Conservation (phyloP, 2,888 invertebrate species). For the Pristionchus arcanus region DNA sequence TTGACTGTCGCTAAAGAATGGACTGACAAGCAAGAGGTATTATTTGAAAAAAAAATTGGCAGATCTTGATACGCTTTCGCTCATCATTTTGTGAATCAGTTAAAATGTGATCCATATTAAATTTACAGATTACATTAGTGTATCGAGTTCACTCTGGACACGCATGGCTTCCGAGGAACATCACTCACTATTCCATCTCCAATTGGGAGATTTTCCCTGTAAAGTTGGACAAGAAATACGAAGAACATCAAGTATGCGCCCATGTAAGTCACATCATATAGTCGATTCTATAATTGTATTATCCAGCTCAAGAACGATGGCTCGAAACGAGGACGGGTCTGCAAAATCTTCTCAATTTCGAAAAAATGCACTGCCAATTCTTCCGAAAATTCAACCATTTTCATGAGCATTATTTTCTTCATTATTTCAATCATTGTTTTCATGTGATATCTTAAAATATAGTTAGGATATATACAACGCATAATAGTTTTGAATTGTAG, state of each 20-base stretch:
- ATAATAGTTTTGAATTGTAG: no score
- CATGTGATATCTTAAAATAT: not conserved
- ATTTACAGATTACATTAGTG: not conserved
- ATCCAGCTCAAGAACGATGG: slow-evolving; percentile 22
- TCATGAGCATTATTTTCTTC: not conserved
- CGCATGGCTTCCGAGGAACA: not conserved
- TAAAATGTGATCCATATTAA: not conserved
- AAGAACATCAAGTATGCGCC: slow-evolving; percentile 42
- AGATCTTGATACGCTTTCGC: no score
- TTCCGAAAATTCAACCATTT: not conserved
- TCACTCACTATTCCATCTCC: not conserved
- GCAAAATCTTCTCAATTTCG: slow-evolving; percentile 29
- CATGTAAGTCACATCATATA: slow-evolving; percentile 10
- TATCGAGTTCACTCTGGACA: slow-evolving; percentile 1
- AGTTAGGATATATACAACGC: not conserved
- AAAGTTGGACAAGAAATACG: not conserved
- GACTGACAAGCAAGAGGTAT: slow-evolving; percentile 4
- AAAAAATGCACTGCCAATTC: slow-evolving; percentile 24
- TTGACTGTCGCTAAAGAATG: slow-evolving; percentile 40
- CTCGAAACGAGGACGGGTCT: slow-evolving; percentile 16
- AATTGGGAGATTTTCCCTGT: slow-evolving; percentile 33
- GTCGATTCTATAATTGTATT: not conserved
- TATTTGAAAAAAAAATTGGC: not conserved
- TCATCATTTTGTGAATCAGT: not conserved
- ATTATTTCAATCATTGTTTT: not conserved